phyloP scores from a whole-genome alignment of 2,113 vertebrate genomes.

The Delphinus delphis region DNA sequence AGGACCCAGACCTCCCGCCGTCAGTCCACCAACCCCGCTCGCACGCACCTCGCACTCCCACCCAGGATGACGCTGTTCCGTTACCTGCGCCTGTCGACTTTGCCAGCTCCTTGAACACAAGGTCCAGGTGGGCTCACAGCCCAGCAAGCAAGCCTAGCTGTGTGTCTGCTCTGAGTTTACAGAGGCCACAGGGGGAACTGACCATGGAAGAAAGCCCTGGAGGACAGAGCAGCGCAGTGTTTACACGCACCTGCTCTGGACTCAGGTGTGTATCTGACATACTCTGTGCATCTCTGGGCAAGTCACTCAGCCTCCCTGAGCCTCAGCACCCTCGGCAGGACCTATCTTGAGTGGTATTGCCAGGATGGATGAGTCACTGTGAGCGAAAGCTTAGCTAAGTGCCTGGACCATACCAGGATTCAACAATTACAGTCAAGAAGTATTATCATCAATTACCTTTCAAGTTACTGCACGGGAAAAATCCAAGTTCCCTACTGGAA shows the following conservation, averaged over 20 bases:
- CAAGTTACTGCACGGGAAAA: background rate
- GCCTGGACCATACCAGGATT: background rate
- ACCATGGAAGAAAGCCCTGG: background rate
- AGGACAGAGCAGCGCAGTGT: background rate
- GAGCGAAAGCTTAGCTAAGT: background rate
- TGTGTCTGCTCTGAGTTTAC: background rate
- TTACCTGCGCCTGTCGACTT: background rate
- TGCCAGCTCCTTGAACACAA: background rate
- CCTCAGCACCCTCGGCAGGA: background rate
- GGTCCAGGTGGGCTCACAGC: background rate
- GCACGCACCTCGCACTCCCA: background rate
- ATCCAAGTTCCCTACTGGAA: background rate
- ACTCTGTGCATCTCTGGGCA: background rate
- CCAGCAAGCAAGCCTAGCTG: background rate
- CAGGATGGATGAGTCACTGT: background rate
- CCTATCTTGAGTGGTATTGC: background rate
- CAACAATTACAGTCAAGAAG: background rate
- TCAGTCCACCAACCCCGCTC: rapidly evolving
- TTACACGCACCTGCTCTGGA: rapidly evolving
- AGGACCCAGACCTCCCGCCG: background rate
- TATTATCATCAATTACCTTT: background rate
- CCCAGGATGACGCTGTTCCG: background rate
- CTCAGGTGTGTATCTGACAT: rapidly evolving
- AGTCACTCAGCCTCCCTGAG: background rate
- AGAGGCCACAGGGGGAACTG: background rate